These are phyloP conservation scores for Smutsia gigantea DNA, from an alignment of 2,797 vertebrate species.

Conservation along the genomic window DNA sequence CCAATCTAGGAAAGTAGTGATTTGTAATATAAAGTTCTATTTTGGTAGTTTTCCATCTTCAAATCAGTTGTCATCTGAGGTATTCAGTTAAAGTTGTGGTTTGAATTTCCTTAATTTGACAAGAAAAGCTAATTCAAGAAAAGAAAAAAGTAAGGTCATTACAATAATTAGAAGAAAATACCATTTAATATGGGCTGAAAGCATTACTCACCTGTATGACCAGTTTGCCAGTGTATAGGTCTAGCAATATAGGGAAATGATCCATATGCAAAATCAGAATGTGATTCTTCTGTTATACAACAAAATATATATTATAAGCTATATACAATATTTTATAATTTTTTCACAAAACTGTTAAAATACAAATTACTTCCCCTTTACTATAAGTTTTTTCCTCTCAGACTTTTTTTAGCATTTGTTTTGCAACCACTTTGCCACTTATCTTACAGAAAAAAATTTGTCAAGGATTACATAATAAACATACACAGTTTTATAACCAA, in stretches of 20 bases:
- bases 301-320: slow-evolving; percentile 53
- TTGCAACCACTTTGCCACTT: slow-evolving; percentile 36
- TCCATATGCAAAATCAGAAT: slow-evolving; percentile 77
- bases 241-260: slow-evolving; percentile 91
- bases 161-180: slow-evolving; percentile 63
- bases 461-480: slow-evolving; percentile 40
- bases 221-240: slow-evolving; percentile 89
- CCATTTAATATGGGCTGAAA: slow-evolving; percentile 42
- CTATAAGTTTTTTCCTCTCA: slow-evolving; percentile 7
- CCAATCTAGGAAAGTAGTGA: slow-evolving; percentile 67
- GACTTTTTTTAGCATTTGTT: slow-evolving; percentile 39
- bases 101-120: slow-evolving; percentile 92
- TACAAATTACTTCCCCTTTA: slow-evolving; percentile 51
- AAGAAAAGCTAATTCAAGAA: slow-evolving; percentile 92
- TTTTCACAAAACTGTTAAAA: slow-evolving; percentile 62
- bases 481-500: slow-evolving; percentile 48
- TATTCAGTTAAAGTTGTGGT: slow-evolving; percentile 69
- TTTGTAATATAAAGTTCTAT: slow-evolving; percentile 76
- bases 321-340: slow-evolving; percentile 39
- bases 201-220: slow-evolving; percentile 91
- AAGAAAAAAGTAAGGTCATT: slow-evolving; percentile 72
- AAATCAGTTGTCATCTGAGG: slow-evolving; percentile 62
- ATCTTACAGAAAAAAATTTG: slow-evolving; percentile 51
- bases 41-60: slow-evolving; percentile 65
- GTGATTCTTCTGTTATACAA: slow-evolving; percentile 72